Base-by-base conservation (phyloP, 2,113 vertebrate genomes). In the Carassius carassius region DNA sequence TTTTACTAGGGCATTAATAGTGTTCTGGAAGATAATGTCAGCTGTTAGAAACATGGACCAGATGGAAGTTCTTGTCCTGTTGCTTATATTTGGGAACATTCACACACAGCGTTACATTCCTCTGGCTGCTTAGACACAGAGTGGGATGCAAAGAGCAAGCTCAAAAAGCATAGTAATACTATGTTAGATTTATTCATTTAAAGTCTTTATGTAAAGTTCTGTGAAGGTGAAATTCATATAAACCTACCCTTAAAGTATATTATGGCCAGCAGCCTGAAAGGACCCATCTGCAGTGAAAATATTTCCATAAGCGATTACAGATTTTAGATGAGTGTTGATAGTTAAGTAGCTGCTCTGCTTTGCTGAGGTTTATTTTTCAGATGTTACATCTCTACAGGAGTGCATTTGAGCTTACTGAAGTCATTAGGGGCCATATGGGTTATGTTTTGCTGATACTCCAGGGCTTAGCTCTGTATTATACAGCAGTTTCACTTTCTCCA, bases 361-460 rank as follows among this genome's bases (percentile, higher is more conserved):
- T 7, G 35, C 74, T 81, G 62, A 77, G 84, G 81, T 88, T 82
- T 58, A 32, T 78, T 77, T 84, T 87, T 87, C 29, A 49, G 80
- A 83, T 82, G 80, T 89, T 86, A 73, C 44, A 1, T 29, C 65
- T 16, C 58, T 60, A 67, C 83, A 81, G 62, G 79, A 90, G 89
- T 47, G 76, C 47, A 73, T 91, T 78, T 35, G 76, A 63, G 86
- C 81, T 86, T 87, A 85, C 88, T 90, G 92, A 91, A 92, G 86
- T 89, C 87, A 78, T 88, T 82, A 87, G 58, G 87, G 82, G 87
- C 90, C 94, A 95, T 93, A 91, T 95, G 95, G 93, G 91, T 87
- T 63, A 3, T 91, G 88, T 95, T 83, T 93, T 90, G 54, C 89
- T 91, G 89, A 93, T 94, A 93, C 91, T 89, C 93, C 44, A 25